Evolutionary conservation across 2,113 vertebrate species (phyloP).

Genomic region (Hippocampus guttulatus): DNA sequence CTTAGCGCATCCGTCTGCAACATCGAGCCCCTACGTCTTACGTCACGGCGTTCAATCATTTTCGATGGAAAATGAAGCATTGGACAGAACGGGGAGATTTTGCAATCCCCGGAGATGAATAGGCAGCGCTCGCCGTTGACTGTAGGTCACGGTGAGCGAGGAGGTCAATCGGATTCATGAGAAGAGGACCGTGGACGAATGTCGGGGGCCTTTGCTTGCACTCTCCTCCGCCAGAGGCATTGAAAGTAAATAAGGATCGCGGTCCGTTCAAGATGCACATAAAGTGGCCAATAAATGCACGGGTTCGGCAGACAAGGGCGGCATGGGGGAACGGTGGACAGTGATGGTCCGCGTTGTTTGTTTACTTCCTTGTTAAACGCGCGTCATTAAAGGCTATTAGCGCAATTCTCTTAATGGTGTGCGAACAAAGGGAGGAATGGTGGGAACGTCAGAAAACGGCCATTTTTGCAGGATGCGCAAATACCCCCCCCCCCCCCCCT

Average conservation of each 20-base stretch:
- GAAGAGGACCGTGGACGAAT: constrained; percentile 49
- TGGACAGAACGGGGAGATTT: constrained; percentile 27
- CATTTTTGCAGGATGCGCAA: constrained; percentile 19
- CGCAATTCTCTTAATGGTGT: constrained; percentile 50
- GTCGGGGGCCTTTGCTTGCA: constrained; percentile 27
- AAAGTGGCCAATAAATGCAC: constrained; percentile 58
- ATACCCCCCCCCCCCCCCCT: constrained; percentile 5
- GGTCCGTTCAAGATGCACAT: constrained; percentile 44
- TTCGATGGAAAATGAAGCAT: constrained; percentile 47
- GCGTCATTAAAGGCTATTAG: constrained; percentile 57
- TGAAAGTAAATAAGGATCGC: constrained; percentile 55
- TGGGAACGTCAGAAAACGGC: constrained; percentile 35
- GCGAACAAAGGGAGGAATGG: constrained; percentile 33
- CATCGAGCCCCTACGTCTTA: constrained; percentile 20
- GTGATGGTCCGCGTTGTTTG: constrained; percentile 33
- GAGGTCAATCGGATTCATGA: constrained; percentile 73
- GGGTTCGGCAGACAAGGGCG: constrained; percentile 27
- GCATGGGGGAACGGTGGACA: constrained; percentile 8
- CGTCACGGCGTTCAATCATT: constrained; percentile 32
- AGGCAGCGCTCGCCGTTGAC: constrained; percentile 53
- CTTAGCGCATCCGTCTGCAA: constrained; percentile 40
- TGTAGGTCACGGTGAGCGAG: constrained; percentile 36
- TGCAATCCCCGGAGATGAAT: constrained; percentile 43
- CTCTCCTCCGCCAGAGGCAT: constrained; percentile 28
- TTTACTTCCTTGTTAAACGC: constrained; percentile 43